Base-by-base conservation (phyloP, 2,797 vertebrate genomes). In the Micromesistius poutassou region DNA sequence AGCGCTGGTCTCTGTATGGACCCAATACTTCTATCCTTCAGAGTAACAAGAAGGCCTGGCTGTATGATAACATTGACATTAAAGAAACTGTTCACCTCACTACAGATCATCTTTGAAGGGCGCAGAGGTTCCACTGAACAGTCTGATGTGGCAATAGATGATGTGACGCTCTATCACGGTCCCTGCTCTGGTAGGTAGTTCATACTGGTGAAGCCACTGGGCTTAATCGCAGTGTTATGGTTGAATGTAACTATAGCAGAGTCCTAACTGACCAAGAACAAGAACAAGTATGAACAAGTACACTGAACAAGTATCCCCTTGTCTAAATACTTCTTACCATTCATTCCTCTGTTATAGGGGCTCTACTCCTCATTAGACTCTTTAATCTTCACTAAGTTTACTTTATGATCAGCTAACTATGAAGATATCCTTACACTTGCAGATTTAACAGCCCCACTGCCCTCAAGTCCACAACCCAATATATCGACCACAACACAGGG, bases 121-220 rank as follows among this genome's bases (percentile, higher is more conserved):
- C 81, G 88, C 74, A 83, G 86, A 84, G 94, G 94, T 68, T 92
- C 93, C 55, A 91, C 88, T 25, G 40, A 81, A 50, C 77, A 76
- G 35, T 95, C 95, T 4, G 91, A 95, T 72, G 36, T 95, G 35
- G 95, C 95, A 0, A 72, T 96, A 82, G 95, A 96, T 86, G 95
- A 96, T 62, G 36, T 96, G 25, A 88, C 84, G 62, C 3, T 94
- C 30, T 70, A 76, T 33, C 9, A 31, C 5, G 88, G 91, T 83
- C 74, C 12, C 30, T 96, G 95, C 74, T 16, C 73, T 84, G 91
- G 94, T 95, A 79, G 31, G 76, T 74, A 50, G 31, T 0, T 6
- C 16, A 50, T 22, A 50, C 46, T 14, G 46, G 46, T 50, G 13
- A 16, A 50, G 3, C 4, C 13, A 50, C 22, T n/a, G 50, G 22